These are phyloP conservation scores for Drosophila falleni DNA, from an alignment of 2,888 invertebrate genomes.

Conservation along the genomic window DNA sequence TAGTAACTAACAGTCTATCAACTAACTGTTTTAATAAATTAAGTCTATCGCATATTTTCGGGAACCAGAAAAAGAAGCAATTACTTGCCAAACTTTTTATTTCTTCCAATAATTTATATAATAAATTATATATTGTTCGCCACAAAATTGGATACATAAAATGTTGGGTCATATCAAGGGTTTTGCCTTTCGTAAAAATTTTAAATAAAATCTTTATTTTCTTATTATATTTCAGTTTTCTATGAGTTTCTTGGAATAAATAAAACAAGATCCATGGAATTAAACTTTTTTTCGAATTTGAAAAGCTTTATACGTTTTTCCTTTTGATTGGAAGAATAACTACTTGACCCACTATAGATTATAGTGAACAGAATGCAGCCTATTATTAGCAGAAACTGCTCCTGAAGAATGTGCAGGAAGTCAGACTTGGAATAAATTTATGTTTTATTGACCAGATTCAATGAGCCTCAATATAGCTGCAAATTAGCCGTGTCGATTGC, in stretches of 20 bases:
- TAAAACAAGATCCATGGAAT: background rate
- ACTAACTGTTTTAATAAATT: background rate
- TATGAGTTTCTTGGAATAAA: background rate
- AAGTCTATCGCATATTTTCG: background rate
- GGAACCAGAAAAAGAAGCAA: too few relatives aligned
- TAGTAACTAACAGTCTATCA: background rate
- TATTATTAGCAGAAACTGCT: background rate
- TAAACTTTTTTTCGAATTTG: background rate
- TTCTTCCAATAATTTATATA: background rate
- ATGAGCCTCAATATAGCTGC: background rate
- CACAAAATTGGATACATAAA: too few relatives aligned
- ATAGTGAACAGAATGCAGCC: background rate
- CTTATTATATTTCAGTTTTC: background rate
- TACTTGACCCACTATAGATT: background rate
- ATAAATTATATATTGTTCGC: too few relatives aligned
- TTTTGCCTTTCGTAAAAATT: too few relatives aligned
- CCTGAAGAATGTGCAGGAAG: slow-evolving; percentile 11
- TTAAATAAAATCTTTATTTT: too few relatives aligned
- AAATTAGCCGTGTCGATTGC: background rate
- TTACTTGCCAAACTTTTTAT: too few relatives aligned
- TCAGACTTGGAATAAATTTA: background rate
- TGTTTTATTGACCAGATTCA: slow-evolving; percentile 11
- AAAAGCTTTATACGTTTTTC: background rate
- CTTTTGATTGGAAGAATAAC: background rate
- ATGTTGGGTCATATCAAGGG: too few relatives aligned